Base-by-base conservation (phyloP, 2,113 vertebrate genomes). In the Pomatostomus ruficeps region DNA sequence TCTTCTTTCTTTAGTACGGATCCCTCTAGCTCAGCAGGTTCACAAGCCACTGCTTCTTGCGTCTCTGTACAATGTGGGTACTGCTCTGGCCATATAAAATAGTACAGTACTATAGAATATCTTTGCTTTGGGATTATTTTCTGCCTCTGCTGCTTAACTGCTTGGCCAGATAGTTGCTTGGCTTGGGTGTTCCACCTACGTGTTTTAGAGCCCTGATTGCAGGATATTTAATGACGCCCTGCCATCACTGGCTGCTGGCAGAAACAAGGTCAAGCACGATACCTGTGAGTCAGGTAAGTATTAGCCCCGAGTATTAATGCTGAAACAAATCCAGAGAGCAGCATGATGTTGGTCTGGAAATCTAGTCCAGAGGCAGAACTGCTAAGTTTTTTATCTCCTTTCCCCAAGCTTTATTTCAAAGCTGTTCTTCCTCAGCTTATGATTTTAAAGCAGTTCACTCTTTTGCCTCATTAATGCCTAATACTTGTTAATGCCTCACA, bases 221-320 rank as follows among this genome's bases (percentile, higher is more conserved):
- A 77, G 51, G 33, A 23, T 49, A 12, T 46, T 66, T 75, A 51
- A 40, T 38, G 21, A 45, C 24, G 6, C 14, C 9, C 23, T 85
- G 40, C 70, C n/a, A 6, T 87, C 25, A 11, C 43, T 51, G 72
- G 31, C 63, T 77, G 43, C 48, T 89, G 24, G 25, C 28, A 75
- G 57, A 79, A 55, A 11, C 14, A 22, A 71, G 8, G 43, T 14
- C 4, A 23, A 36, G 35, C 35, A 29, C 0, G 0, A n/a, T 20
- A 28, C 42, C 73, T 25, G 28, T 33, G 63, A 35, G 43, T 9
- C 11, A 29, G 49, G 43, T 29, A 33, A 51, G 43, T 12, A 0
- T 54, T 24, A 33, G 54, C 17, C 31, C 72, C 0, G 1, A 29
- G 31, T 49, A 15, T 33, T 29, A 7, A 12, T 18, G 11, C 48